Evolutionary conservation across 1,140 invertebrate genomes (phyloP).

Genomic region (Chlorops oryzae): DNA sequence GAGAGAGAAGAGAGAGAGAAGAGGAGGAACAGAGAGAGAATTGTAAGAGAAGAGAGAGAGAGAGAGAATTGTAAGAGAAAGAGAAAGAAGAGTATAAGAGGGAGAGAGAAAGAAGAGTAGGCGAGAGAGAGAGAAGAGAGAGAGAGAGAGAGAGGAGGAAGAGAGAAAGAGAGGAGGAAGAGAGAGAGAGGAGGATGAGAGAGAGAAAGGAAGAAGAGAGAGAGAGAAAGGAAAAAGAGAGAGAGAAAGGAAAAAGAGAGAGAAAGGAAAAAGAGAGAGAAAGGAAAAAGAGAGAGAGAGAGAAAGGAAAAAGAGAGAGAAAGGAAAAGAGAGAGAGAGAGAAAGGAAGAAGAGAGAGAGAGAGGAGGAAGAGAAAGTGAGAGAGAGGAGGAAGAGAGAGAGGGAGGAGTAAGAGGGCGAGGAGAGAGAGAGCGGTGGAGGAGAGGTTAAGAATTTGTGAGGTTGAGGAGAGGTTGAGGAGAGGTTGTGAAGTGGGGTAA

Average conservation of each 20-base stretch:
- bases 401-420: too few relatives aligned
- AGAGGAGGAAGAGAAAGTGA: not conserved
- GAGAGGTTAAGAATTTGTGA: too few relatives aligned
- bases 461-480: too few relatives aligned
- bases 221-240: not conserved
- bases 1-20: conserved; percentile 3
- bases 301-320: not conserved
- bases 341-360: not conserved
- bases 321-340: not conserved
- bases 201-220: too few relatives aligned
- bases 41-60: not conserved
- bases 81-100: conserved; percentile 8
- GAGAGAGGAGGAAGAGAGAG: conserved; percentile 1
- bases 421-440: too few relatives aligned
- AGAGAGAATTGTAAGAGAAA: conserved; percentile 1
- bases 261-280: not conserved
- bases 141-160: too few relatives aligned
- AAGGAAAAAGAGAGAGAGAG: not conserved
- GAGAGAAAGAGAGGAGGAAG: not conserved
- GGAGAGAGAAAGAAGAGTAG: not conserved
- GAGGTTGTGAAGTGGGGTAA: too few relatives aligned
- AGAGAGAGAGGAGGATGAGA: not conserved
- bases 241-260: not conserved
- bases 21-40: not conserved
- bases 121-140: too few relatives aligned